phyloP scores from a whole-genome alignment of 2,888 invertebrate species.

The Ormyrus rosae region DNA sequence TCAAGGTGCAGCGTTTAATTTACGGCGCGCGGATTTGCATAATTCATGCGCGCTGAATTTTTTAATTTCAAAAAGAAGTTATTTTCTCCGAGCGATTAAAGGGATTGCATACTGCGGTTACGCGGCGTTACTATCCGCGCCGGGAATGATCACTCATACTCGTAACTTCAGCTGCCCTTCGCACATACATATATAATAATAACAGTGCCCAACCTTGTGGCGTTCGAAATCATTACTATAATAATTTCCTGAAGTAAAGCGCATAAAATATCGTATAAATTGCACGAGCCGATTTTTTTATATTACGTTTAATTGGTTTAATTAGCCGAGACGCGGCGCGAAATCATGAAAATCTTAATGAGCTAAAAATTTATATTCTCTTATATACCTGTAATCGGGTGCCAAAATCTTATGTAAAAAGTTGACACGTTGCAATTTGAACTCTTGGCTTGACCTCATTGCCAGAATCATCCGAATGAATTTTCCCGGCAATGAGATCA shows the following conservation, averaged over 20 bases:
- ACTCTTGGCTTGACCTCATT: too few relatives aligned
- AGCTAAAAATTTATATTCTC: conserved; percentile 13
- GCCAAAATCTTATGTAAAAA: not conserved
- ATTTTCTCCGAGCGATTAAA: conserved; percentile 8
- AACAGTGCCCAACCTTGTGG: conserved; percentile 20
- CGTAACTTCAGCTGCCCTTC: conserved; percentile 38
- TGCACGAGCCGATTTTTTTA: conserved; percentile 8
- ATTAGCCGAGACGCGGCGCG: conserved; percentile 12
- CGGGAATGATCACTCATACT: conserved; percentile 8
- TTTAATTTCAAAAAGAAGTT: conserved; percentile 29
- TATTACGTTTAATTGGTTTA: conserved; percentile 7
- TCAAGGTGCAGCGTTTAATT: not conserved
- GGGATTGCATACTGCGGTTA: conserved; percentile 15
- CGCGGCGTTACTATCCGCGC: conserved; percentile 3
- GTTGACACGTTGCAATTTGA: too few relatives aligned
- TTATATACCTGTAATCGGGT: not conserved
- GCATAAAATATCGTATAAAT: conserved; percentile 20
- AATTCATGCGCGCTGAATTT: conserved; percentile 9
- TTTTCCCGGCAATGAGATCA: too few relatives aligned
- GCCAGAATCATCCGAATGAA: too few relatives aligned
- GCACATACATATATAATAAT: conserved; percentile 4
- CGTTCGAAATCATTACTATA: conserved; percentile 48
- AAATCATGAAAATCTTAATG: not conserved
- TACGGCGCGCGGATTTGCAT: conserved; percentile 4
- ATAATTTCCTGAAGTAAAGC: conserved; percentile 49